Base-by-base conservation (phyloP, 2,113 vertebrate genomes). In the Dromiciops gliroides region DNA sequence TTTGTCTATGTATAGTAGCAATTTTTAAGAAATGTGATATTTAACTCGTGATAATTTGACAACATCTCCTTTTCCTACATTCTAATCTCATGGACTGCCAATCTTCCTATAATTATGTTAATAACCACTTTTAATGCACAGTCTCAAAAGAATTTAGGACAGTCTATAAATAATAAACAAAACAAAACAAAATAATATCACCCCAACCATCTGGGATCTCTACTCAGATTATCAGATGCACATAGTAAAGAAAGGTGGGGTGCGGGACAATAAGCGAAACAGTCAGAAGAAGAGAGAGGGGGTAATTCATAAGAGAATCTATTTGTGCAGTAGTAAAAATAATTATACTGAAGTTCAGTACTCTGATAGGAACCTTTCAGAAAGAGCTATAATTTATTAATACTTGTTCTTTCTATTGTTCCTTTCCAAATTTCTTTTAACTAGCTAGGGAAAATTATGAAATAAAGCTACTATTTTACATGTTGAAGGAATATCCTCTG, bases 211-310 rank as follows among this genome's bases (percentile, higher is more conserved):
- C 92, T 97, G 91, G 94, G 95, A 95, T 94, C 50, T 88, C 28
- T 96, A 93, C 96, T 92, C 90, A 96, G 92, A 95, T 96, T 93
- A 95, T 95, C 95, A 96, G 96, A 94, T 90, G 97, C 92, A 88
- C 94, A 92, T 94, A 96, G 91, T 89, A 48, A n/a, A 94, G n/a
- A 47, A 96, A 93, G 95, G 37, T 7, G 96, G 90, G 93, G 96
- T 48, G 96, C 92, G 95, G 95, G 92, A 91, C 56, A 94, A 67
- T 50, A 95, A 93, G 50, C n/a, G 96, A 47, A 92, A 96, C 48
- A 94, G n/a, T 92, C 19, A 93, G 24, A 50, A n/a, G 60, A 94
- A n/a, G 3, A 26, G 25, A 24, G 24, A 26, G 67, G 53, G 47
- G 16, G 5, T 16, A 48, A 12, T n/a, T 53, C 50, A 83, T 67